phyloP scores from a whole-genome alignment of 2,888 invertebrate species.

The Ecdyonurus torrentis region DNA sequence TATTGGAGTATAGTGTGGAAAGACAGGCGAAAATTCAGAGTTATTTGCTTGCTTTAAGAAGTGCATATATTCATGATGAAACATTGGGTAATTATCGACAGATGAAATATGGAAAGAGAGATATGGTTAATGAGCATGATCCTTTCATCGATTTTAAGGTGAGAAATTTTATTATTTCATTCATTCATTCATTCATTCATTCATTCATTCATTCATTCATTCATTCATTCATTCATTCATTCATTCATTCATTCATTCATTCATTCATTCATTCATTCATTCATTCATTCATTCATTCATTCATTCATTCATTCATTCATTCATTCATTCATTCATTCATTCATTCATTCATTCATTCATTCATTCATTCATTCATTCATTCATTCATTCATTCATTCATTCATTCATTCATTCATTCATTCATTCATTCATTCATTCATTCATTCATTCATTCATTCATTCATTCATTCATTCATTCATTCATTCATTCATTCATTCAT shows the following conservation, averaged over 20 bases:
- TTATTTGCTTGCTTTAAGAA: background rate
- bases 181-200: background rate
- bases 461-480: background rate
- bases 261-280: background rate
- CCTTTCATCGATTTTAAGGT: background rate
- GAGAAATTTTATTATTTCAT: background rate
- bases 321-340: background rate
- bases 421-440: background rate
- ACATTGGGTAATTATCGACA: background rate
- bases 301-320: background rate
- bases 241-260: background rate
- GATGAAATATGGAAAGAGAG: background rate
- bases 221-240: background rate
- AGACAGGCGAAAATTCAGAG: background rate
- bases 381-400: background rate
- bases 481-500: background rate
- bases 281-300: background rate
- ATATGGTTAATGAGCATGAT: background rate
- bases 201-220: background rate
- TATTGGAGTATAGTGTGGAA: background rate
- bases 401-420: background rate
- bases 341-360: background rate
- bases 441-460: background rate
- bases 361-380: background rate
- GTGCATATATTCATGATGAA: background rate